Conservation (phyloP, 2,888 invertebrate genomes). For the Geophilus truncorum region DNA sequence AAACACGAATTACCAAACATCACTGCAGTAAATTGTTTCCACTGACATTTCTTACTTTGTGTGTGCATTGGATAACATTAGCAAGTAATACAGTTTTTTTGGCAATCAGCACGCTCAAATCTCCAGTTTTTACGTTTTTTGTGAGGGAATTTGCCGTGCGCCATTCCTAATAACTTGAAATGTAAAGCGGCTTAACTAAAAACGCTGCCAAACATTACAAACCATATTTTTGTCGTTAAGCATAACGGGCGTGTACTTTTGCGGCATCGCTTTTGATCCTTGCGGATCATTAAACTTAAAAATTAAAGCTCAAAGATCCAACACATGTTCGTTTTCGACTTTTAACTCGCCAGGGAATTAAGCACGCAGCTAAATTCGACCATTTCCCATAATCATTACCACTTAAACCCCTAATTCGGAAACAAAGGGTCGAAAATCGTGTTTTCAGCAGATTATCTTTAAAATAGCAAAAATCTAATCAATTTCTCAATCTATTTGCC, state of each 20-base stretch:
- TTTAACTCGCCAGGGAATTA: background rate
- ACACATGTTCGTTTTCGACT: background rate
- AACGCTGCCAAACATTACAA: background rate
- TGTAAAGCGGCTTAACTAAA: background rate
- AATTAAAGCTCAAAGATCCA: background rate
- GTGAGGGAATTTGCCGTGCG: background rate
- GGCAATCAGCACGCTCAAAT: no score
- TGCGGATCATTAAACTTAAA: background rate
- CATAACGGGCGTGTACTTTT: background rate
- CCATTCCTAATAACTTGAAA: background rate
- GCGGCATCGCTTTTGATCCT: background rate
- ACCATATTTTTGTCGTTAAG: background rate
- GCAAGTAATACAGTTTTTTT: background rate
- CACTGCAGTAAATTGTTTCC: no score
- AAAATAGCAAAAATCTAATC: background rate
- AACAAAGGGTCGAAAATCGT: no score
- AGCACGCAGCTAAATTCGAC: background rate
- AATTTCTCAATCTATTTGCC: background rate
- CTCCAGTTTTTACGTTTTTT: no score
- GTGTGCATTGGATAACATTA: no score
- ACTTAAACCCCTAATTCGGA: no score
- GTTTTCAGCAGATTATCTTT: no score
- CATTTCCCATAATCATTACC: background rate
- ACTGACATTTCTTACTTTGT: no score
- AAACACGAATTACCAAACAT: no score